phyloP scores from a whole-genome alignment of 2,888 invertebrate species.

The Epirrhoe alternata region DNA sequence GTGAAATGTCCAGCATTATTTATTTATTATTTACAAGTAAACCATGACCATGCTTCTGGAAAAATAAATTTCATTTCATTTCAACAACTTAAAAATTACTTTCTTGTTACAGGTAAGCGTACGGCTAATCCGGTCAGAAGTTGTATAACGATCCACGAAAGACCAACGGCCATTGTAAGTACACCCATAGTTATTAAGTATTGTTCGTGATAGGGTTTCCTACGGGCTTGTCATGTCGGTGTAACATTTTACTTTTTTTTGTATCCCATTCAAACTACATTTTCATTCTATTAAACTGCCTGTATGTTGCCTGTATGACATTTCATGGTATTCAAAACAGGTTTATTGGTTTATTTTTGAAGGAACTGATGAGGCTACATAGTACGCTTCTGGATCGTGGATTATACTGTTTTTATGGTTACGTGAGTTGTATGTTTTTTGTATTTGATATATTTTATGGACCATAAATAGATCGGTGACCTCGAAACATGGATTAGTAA shows the following conservation, averaged over 20 bases:
- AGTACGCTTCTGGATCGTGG: constrained; percentile 15
- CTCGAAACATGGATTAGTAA: constrained; percentile 11
- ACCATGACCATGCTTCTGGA: no score
- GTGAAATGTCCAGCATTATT: no score
- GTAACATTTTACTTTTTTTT: constrained; percentile 43
- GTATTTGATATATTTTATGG: constrained; percentile 33
- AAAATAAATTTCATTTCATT: no score
- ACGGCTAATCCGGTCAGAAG: constrained; percentile 44
- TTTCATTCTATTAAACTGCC: constrained; percentile 47
- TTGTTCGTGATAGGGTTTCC: constrained; percentile 31
- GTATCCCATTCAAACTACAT: constrained; percentile 40
- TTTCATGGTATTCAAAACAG: constrained; percentile 47
- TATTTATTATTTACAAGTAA: no score
- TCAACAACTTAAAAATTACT: neutral
- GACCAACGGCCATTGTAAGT: constrained; percentile 13
- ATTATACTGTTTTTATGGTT: constrained; percentile 31
- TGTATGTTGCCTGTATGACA: constrained; percentile 41
- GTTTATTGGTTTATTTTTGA: constrained; percentile 44
- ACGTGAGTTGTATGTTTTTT: constrained; percentile 23
- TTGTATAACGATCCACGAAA: constrained; percentile 39
- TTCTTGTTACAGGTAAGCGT: constrained; percentile 58
- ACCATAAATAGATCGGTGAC: constrained; percentile 13
- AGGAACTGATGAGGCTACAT: constrained; percentile 27
- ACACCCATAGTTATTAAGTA: constrained; percentile 36
- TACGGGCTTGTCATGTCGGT: constrained; percentile 45